Base-by-base conservation (phyloP, 2,888 invertebrate species). In the Stenurella melanura region DNA sequence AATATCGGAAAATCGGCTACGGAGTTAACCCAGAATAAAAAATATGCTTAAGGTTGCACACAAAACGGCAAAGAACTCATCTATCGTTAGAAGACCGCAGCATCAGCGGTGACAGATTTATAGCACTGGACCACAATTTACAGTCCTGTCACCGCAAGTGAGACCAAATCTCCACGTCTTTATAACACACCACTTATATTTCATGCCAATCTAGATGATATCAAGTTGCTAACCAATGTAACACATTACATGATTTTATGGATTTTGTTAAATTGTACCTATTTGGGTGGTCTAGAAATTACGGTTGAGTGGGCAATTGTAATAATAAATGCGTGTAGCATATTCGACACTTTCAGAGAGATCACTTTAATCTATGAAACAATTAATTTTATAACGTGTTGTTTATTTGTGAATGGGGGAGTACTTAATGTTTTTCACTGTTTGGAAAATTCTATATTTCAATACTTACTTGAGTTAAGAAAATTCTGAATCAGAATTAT, bases 11-110 rank as follows among this genome's bases (percentile, higher is more conserved):
- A n/a, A n/a, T n/a, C n/a, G n/a, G n/a, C n/a, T n/a, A n/a, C n/a
- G 2, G 21, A 61, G 10, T 42, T 64, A 42, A 64, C 38, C 18
- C 17, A 10, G 12, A 34, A 58, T 58, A 26, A 19, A 70, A 50
- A 60, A 70, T 70, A 38, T 34, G 18, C 60, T 75, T 70, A 69
- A 71, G 74, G 72, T 79, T 72, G 74, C 77, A 79, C 77, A 61
- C 84, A 85, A 75, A 68, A 78, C 71, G 78, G 78, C 79, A 78
- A 79, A 70, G 75, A 79, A 79, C 77, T 78, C 78, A 81, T 81
- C 77, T 75, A 78, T 81, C 75, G 76, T 76, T 68, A 63, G 70
- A 61, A 61, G 74, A 71, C 68, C 72, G 67, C 66, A 56, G 73
- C 60, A 57, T 69, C 75, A 70, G 19, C 64, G 75, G 15, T 71